phyloP scores from a whole-genome alignment of 1,140 invertebrate genomes.

The Lanistes nyassanus region DNA sequence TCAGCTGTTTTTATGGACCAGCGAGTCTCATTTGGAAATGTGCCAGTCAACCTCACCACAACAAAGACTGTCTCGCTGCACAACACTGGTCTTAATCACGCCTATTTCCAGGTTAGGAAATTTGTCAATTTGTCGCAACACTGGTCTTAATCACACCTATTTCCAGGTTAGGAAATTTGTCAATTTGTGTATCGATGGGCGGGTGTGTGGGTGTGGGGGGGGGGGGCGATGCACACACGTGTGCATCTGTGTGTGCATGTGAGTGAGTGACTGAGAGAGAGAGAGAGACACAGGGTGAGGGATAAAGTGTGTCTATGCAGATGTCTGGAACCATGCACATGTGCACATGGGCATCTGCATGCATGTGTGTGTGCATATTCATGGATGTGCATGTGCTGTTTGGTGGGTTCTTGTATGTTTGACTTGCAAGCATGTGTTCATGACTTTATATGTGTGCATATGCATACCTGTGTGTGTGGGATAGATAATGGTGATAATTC shows the following conservation, averaged over 20 bases:
- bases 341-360: too few species aligned
- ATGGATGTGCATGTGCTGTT: neutral
- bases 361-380: neutral
- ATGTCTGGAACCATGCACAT: too few species aligned
- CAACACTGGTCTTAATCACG: conserved; percentile 64
- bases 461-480: too few species aligned
- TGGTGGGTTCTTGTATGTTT: too few species aligned
- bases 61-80: conserved; percentile 55
- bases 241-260: neutral
- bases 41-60: conserved; percentile 65
- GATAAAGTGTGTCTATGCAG: too few species aligned
- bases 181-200: neutral
- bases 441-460: too few species aligned
- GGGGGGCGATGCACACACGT: neutral
- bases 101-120: conserved; percentile 63
- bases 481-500: too few species aligned
- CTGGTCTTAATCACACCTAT: conserved; percentile 63
- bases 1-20: conserved; percentile 64
- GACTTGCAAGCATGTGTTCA: too few species aligned
- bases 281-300: too few species aligned
- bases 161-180: conserved; percentile 58
- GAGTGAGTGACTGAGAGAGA: too few species aligned
- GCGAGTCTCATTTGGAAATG: conserved; percentile 62
- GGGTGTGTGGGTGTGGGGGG: neutral
- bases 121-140: conserved; percentile 47